A percentile compares a stretch with the other conserved stretches of the same genome.
Conservation (phyloP, 1,140 invertebrate species). For the Drosophila lacteicornis region DNA sequence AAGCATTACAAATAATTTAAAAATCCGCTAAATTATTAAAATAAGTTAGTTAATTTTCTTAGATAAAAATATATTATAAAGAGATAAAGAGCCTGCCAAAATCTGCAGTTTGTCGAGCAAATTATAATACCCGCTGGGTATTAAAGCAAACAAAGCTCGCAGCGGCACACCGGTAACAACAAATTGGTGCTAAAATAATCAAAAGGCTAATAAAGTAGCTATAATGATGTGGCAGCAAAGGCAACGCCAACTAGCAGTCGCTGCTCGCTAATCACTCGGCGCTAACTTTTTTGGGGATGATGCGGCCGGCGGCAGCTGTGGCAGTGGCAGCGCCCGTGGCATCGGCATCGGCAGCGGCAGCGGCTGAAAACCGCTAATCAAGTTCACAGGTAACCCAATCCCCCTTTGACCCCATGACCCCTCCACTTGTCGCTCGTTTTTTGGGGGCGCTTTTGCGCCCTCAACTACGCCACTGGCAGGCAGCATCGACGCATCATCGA, state of each 20-base stretch:
- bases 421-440: background rate
- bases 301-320: background rate
- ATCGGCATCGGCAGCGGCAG: background rate
- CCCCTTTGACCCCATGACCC: background rate
- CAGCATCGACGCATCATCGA: slow-evolving; percentile 47
- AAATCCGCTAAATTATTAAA: no score
- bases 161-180: slow-evolving; percentile 32
- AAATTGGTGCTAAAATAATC: slow-evolving; percentile 74
- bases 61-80: background rate
- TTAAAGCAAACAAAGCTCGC: background rate
- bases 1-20: no score
- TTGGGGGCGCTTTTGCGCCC: background rate
- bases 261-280: slow-evolving; percentile 51
- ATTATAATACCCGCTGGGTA: slow-evolving; percentile 11
- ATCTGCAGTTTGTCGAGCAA: background rate
- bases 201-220: slow-evolving; percentile 74
- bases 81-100: background rate
- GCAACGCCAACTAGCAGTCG: slow-evolving; percentile 26
- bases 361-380: slow-evolving; percentile 76
- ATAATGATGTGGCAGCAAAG: slow-evolving; percentile 68
- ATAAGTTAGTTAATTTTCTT: no score
- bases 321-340: slow-evolving; percentile 3
- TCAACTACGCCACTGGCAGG: slow-evolving; percentile 13
- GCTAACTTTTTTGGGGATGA: slow-evolving; percentile 21
- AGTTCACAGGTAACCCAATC: slow-evolving; percentile 63